phyloP scores from a whole-genome alignment of 2,888 invertebrate species.

The Seira sanloemensis region DNA sequence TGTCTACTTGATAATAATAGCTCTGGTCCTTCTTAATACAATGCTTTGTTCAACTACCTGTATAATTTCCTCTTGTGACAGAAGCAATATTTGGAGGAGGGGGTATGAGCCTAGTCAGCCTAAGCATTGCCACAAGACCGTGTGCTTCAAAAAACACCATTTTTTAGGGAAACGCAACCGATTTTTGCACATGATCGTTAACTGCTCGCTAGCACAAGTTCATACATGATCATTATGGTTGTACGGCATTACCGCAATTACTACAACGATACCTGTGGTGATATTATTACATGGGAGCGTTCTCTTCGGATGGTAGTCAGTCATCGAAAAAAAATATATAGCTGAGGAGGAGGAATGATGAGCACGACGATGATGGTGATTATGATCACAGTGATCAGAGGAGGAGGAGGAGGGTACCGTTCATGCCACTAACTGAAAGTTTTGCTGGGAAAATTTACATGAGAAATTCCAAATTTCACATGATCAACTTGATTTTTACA shows the following conservation, averaged over 20 bases:
- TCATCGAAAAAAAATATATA: conserved; percentile 40
- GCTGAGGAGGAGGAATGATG: conserved; percentile 21
- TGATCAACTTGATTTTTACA: conserved; percentile 15
- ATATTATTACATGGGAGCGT: conserved; percentile 57
- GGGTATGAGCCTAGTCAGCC: neutral
- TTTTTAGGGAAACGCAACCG: conserved; percentile 22
- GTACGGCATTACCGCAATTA: conserved; percentile 53
- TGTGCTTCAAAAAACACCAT: conserved; percentile 31
- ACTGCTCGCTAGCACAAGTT: conserved; percentile 47
- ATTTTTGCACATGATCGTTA: conserved; percentile 63
- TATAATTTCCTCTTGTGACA: conserved; percentile 51
- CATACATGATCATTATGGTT: conserved; percentile 54
- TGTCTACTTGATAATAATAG: conserved; percentile 52
- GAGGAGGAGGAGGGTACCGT: conserved; percentile 32
- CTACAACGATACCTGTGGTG: conserved; percentile 55
- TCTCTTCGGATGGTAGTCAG: conserved; percentile 35
- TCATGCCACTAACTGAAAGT: conserved; percentile 30
- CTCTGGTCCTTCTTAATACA: conserved; percentile 13
- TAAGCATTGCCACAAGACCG: neutral
- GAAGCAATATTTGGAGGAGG: conserved; percentile 3
- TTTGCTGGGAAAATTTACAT: conserved; percentile 19
- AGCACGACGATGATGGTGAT: conserved; percentile 17
- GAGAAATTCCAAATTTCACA: conserved; percentile 15
- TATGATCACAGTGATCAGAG: conserved; percentile 42
- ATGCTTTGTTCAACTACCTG: neutral